Evolutionary conservation across 2,113 vertebrate species (phyloP), one percentile per base, ranked within the genome.

Genomic region (Alces alces): DNA sequence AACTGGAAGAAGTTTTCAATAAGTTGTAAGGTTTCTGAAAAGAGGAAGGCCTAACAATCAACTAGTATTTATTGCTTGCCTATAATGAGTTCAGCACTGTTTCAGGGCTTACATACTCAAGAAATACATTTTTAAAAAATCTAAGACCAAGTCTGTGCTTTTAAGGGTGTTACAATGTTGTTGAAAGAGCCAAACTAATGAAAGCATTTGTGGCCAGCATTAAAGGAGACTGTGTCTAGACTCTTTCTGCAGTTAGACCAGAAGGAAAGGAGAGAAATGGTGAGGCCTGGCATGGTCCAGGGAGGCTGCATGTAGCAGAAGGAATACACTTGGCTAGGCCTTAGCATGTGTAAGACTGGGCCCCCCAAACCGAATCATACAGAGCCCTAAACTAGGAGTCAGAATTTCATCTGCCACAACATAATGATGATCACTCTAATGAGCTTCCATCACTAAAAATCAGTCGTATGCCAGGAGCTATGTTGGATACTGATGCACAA

Each of bases 11-110:
- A 25, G 3, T 33, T 95, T 95, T 64, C 14, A 60, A 9, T 66
- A 91, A 93, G 33, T 95, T 79, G 15, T 86, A 57, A 88, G 79
- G 30, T 64, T 97, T 89, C 21, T 60, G 25, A 89, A 93, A 82
- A 66, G 61, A 95, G 27, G 6, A 64, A 93, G 23, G 27, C 25
- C 43, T 85, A 79, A 64, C 33, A 92, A 78, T 61, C 50, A 82
- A 57, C 6, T 57, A 47, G 54, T 73, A 66, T 50, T 70, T 96
- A 36, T 78, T 88, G 28, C 30, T 96, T 57, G n/a, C 12, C 57
- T 85, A 1, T 55, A 78, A 54, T 10, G 16, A 91, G 90, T 58
- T 73, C 30, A 85, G 1, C 11, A 54, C 21, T 95, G 10, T 54
- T 60, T 61, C 83, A 43, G 19, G 30, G 45, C 23, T 79, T 96